Base-by-base conservation (phyloP, 1,140 invertebrate genomes). In the Lordiphosa collinella region DNA sequence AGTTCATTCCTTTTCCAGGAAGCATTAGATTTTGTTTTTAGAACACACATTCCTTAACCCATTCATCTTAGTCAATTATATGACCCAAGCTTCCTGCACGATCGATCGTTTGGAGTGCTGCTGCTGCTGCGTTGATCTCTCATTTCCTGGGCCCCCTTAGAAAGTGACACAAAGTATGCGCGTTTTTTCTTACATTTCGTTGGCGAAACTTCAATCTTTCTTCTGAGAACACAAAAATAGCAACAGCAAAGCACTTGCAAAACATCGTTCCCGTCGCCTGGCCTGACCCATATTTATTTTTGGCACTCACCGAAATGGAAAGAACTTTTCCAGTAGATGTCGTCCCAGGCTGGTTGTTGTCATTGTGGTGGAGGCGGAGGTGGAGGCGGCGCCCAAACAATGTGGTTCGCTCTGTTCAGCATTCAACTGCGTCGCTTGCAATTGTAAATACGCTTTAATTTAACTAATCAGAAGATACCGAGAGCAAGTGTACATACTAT, bases 261-360 rank as follows among this genome's bases (percentile, higher is more conserved):
- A 38, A 53, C 32, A 54, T 38, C 34, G 34, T 49, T 53, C 29
- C 38, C 51, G 75, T 64, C 41, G 71, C 34, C 54, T 84, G 76
- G 71, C 34, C 54, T 84, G 76, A 84, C 76, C 76, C 67, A 82
- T 76, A 82, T 82, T 82, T 82, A 84, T 84, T 82, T 80, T 82
- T 82, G 78, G 78, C 40, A 80, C 76, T 82, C 54, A 82, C 76
- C 76, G 76, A 82, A 84, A 84, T 49, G 71, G 71, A 68, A 82
- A 78, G 55, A 82, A 82, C 63, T 84, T 82, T 76, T 82, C 76
- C 76, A 82, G 78, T 64, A 82, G 53, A 43, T 80, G 78, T 47
- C 75, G 66, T 40, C 71, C 76, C 58, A 82, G 53, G 67, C 76
- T 82, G 71, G 58, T 82, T 32, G 76, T 76, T 54, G 76, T 84